A percentile compares a stretch with the other conserved stretches of the same genome.
Evolutionary conservation across 1,140 invertebrate genomes (phyloP).

Genomic region (Hylaeus volcanicus): DNA sequence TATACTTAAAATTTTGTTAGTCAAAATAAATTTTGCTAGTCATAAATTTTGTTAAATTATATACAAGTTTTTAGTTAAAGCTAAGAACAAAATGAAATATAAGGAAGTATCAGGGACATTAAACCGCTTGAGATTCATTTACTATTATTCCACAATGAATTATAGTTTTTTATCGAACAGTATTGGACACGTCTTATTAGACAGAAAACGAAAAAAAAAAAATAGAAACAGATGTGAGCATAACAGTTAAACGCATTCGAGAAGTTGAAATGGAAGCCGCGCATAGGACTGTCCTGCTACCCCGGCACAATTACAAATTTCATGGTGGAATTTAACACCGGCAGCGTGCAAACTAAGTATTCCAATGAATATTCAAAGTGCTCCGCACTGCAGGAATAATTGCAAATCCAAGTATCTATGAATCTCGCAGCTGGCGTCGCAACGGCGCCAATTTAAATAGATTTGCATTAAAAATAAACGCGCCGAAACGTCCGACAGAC

Average conservation of each 20-base stretch:
- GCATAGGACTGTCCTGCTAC: slow-evolving; percentile 24
- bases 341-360: slow-evolving; percentile 38
- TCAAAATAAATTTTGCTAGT: too few relatives aligned
- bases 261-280: background rate
- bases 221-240: background rate
- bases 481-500: slow-evolving; percentile 11
- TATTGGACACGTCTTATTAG: too few relatives aligned
- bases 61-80: too few relatives aligned
- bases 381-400: slow-evolving; percentile 25
- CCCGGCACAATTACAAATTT: slow-evolving; percentile 39
- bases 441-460: slow-evolving; percentile 42
- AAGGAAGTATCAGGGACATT: background rate
- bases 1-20: too few relatives aligned
- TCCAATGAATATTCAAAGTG: slow-evolving; percentile 54
- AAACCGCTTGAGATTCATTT: too few relatives aligned
- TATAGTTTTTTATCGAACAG: too few relatives aligned
- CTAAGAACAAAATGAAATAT: background rate
- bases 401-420: slow-evolving; percentile 44
- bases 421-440: slow-evolving; percentile 33
- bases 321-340: slow-evolving; percentile 26
- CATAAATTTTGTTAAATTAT: too few relatives aligned
- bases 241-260: slow-evolving; percentile 27
- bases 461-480: slow-evolving; percentile 44
- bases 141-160: too few relatives aligned
- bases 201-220: background rate